Base-by-base conservation (phyloP, 2,797 vertebrate species). In the Benthosema pterotum region DNA sequence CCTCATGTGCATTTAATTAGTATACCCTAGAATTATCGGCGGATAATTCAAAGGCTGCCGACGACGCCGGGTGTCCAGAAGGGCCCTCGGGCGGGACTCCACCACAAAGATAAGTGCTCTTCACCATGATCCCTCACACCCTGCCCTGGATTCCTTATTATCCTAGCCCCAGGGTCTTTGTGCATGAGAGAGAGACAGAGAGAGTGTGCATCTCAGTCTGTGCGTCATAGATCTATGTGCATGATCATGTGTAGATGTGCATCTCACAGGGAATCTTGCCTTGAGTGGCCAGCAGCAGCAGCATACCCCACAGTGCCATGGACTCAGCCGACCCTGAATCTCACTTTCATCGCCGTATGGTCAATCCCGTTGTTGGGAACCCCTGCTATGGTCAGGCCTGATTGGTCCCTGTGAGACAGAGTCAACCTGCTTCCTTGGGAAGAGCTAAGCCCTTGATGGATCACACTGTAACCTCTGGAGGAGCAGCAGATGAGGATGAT, bases 381-480 rank as follows among this genome's bases (percentile, higher is more conserved):
- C 51, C 25, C 45, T 38, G 38, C 32, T 60, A 72, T 50, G 75
- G 72, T 78, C 60, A 8, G 63, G 54, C 63, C 71, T 87, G 89
- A 90, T 90, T 89, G 85, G 89, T 88, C 84, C 85, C 89, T 78
- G 47, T 0, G 85, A 89, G 87, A 83, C 56, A 18, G 6, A 17
- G 68, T 80, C 86, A 88, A 82, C 69, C 76, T 67, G n/a, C 64
- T 78, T 82, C 72, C 77, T 78, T 38, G 53, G 59, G 77, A 64
- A 69, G 70, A 69, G 54, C 32, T 65, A 79, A 55, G 66, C 58
- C 73, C 78, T 75, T 75, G 65, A 52, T 63, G 63, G 86, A 87
- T 88, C 86, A 86, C 68, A 75, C 74, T 78, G 62, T 63, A 79
- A 88, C 80, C 85, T 80, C 78, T 61, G 66, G 73, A 80, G 74